A percentile compares a stretch with the other conserved stretches of the same genome.
phyloP scores from a whole-genome alignment of 2,113 vertebrate genomes.

The Actinemys pallida region DNA sequence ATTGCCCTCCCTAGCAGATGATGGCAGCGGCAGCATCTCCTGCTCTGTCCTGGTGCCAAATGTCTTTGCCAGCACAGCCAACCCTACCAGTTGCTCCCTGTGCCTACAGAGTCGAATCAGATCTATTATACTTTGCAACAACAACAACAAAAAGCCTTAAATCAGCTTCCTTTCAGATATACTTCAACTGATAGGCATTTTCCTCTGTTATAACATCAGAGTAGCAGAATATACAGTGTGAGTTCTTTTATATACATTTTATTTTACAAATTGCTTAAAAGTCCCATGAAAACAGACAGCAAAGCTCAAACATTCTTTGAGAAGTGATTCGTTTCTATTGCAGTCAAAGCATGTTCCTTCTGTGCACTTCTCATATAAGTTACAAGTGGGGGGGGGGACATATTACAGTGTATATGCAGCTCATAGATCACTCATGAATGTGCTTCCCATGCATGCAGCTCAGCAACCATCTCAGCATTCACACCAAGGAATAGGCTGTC shows the following conservation, averaged over 20 bases:
- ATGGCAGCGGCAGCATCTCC: neutral
- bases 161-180: neutral
- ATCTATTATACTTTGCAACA: neutral
- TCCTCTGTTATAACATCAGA: neutral
- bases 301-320: neutral
- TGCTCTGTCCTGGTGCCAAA: neutral
- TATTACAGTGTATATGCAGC: fast-evolving
- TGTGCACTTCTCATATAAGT: neutral
- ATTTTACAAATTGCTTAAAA: neutral
- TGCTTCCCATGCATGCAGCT: neutral
- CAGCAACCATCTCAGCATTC: neutral
- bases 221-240: neutral
- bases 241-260: neutral
- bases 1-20: neutral
- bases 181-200: neutral
- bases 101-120: neutral
- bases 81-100: neutral
- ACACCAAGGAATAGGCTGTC: neutral
- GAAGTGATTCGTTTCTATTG: neutral
- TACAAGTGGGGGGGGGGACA: neutral
- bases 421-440: neutral
- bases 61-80: neutral
- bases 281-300: neutral
- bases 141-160: neutral
- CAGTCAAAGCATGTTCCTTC: neutral